Base-by-base conservation (phyloP, 2,888 invertebrate genomes). In the Zaprionus lineosus region DNA sequence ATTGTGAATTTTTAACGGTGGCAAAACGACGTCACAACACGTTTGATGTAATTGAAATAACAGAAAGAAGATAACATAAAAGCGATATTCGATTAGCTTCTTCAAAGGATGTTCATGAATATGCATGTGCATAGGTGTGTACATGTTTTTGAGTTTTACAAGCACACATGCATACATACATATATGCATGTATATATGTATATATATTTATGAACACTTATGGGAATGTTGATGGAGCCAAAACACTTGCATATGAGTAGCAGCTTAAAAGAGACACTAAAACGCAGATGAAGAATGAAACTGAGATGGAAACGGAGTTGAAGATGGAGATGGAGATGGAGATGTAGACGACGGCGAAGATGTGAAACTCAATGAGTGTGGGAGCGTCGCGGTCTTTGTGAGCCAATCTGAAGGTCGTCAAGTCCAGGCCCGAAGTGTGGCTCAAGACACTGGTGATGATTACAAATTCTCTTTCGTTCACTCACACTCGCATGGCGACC, bases 401-500 rank as follows among this genome's bases (percentile, higher is more conserved):
- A 47, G 70, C 58, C 69, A 67, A 63, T 69, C 70, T 67, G 67
- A 67, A 67, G 67, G 67, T 67, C 67, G 69, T 67, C 69, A 63
- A 67, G 67, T 63, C 63, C 67, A 40, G 63, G 51, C 52, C 47
- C 62, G 34, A 58, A 48, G 39, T 62, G 41, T 39, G 29, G 44
- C 47, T 51, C 21, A 47, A 36, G 12, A 28, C 40, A n/a, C n/a
- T n/a, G n/a, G n/a, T n/a, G n/a, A n/a, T n/a, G n/a, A n/a, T n/a
- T n/a, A n/a, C n/a, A n/a, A n/a, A n/a, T n/a, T n/a, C n/a, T n/a
- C n/a, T n/a, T 39, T n/a, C 3, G 21, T 19, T 37, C 53, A 51
- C 39, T 28, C 48, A 34, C 39, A 33, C 14, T 33, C 28, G n/a
- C 33, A 28, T 28, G 8, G 16, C 9, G 29, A 21, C n/a, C 14